A percentile compares a stretch with the other conserved stretches of the same genome.
These are phyloP conservation scores for Mormyrus iriodes DNA, from an alignment of 2,113 vertebrate genomes.

Conservation along the genomic window DNA sequence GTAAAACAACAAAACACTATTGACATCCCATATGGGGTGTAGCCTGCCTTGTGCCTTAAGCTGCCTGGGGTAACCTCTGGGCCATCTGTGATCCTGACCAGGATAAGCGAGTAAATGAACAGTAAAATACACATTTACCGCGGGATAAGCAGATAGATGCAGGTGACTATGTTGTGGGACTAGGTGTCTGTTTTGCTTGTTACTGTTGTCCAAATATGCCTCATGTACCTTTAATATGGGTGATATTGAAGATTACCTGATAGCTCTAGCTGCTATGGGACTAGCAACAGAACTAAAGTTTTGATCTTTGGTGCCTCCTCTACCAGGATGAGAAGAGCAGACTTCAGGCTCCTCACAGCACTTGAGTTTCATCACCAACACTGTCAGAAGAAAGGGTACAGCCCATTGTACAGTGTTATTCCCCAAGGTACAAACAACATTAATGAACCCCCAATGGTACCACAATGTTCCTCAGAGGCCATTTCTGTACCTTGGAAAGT, in stretches of 20 bases:
- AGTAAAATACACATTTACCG: not conserved
- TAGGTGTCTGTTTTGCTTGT: not conserved
- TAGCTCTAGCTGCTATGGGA: not conserved
- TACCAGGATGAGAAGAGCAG: not conserved
- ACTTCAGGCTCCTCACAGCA: not conserved
- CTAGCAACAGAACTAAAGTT: not conserved
- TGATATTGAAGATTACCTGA: not conserved
- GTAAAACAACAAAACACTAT: not conserved
- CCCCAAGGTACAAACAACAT: not conserved
- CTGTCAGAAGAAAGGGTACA: not conserved
- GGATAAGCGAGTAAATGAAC: not conserved
- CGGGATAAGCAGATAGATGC: not conserved
- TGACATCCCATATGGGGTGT: not conserved
- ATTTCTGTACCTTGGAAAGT: not conserved
- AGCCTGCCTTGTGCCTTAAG: not conserved
- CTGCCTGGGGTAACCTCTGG: not conserved
- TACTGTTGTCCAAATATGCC: not conserved
- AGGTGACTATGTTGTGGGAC: not conserved
- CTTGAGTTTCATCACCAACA: not conserved
- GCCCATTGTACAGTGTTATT: not conserved
- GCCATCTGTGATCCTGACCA: not conserved
- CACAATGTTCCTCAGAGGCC: not conserved
- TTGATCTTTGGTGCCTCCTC: not conserved
- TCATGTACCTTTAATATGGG: not conserved
- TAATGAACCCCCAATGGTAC: not conserved